Base-by-base conservation (phyloP, 2,113 vertebrate genomes). In the Trogon melanurus region DNA sequence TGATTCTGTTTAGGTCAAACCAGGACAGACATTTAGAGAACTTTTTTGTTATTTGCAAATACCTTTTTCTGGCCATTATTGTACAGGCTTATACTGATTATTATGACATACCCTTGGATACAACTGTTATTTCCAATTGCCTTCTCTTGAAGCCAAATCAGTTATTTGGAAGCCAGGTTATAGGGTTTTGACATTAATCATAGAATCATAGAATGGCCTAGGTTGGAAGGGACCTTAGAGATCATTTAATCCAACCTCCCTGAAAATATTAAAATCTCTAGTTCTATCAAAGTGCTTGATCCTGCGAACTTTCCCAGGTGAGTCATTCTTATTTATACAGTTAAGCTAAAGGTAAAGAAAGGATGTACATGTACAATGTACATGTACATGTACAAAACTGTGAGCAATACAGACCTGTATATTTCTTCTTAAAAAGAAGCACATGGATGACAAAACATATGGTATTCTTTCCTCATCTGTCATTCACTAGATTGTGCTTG, bases 361-460 rank as follows among this genome's bases (percentile, higher is more conserved):
- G 88, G 86, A 92, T n/a, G n/a, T n/a, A n/a, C n/a, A n/a, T n/a
- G n/a, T n/a, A n/a, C n/a, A n/a, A n/a, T n/a, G n/a, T n/a, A n/a
- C n/a, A n/a, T n/a, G n/a, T 96, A 87, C 92, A 94, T 97, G 94
- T 95, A 96, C 87, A 94, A 96, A 97, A 88, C 95, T 95, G 94
- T 97, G 85, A 97, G 92, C 93, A 96, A 71, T 81, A 76, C 30
- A 72, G 58, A 71, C 32, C n/a, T 38, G 23, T 62, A 36, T 61
- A 66, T 91, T 88, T 83, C 75, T 86, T 76, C 88, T 81, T 71
- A 64, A 75, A 93, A 50, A 85, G 75, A 91, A 92, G 21, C 29
- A 56, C 48, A 60, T 23, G 34, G 36, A 93, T 94, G 76, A 88
- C 62, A 70, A 87, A 95, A 58, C 79, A 90, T 84, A 88, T 57